Evolutionary conservation across 2,113 vertebrate species (phyloP), one percentile per base, ranked within the genome.

Genomic region (Trichomycterus rosablanca): DNA sequence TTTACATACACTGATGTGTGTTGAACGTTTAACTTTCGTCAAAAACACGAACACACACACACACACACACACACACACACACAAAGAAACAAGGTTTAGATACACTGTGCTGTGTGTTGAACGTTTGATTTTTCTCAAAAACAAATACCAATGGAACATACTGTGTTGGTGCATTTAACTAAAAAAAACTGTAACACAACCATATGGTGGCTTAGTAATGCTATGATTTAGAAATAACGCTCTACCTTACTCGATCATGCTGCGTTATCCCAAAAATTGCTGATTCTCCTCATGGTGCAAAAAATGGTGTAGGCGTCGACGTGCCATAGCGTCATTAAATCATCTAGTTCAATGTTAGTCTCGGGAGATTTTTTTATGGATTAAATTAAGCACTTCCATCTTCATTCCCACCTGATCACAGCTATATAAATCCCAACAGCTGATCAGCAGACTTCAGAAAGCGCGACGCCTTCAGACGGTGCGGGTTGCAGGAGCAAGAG

Each of bases 381-480:
- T 87, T 87, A 82, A 87, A 89, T 84, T 79, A 86, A 81, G 82
- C 82, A 76, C 80, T 78, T 78, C 76, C 69, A 76, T 82, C 80
- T 74, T 75, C 78, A 78, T 78, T 77, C 79, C 81, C 83, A 77
- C 81, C 78, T 78, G 76, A 79, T 80, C 77, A 71, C 76, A 56
- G 71, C 78, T 70, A 77, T 89, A 89, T 89, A 90, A 89, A 87
- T 72, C 83, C 66, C 80, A 87, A 86, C 87, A 88, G 87, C 88
- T 88, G 89, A 88, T 87, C 81, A 76, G 63, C 81, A 70, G 70
- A 62, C 85, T 73, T 77, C 85, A 88, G 81, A 87, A 77, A 78
- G 77, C 81, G 74, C 74, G 42, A 78, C 76, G 78, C 78, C 86
- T 82, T 75, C 67, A 66, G 59, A 73, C 68, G 59, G 63, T 55